Conservation (phyloP, 2,797 vertebrate genomes). For the Acanthis flammea region DNA sequence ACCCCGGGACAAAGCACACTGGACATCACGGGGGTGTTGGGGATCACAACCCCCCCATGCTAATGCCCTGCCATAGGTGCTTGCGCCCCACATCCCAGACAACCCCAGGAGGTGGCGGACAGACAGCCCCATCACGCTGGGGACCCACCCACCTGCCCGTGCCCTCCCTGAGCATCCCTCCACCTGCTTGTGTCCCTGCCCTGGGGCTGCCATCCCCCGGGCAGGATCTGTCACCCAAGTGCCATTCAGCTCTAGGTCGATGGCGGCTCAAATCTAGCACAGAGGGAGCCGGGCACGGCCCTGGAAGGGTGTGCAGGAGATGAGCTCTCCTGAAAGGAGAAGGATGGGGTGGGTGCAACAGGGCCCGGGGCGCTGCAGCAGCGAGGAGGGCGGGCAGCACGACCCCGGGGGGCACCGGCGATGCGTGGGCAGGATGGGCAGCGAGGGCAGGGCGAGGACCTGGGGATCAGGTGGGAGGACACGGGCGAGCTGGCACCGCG, state of each 20-base stretch:
- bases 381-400: neutral
- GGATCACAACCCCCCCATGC: neutral
- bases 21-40: neutral
- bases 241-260: neutral
- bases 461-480: neutral
- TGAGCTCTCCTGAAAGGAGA: neutral
- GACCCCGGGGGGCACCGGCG: neutral
- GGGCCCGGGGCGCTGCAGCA: neutral
- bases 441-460: neutral
- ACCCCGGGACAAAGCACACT: neutral
- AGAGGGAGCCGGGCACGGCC: neutral
- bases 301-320: neutral
- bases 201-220: neutral
- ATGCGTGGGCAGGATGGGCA: fast-evolving
- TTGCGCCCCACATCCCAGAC: neutral
- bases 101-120: neutral
- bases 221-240: neutral
- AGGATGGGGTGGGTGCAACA: fast-evolving
- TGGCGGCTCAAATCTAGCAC: neutral
- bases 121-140: neutral
- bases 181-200: neutral
- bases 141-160: neutral
- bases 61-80: no score
- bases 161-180: neutral
- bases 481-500: neutral